Conservation (phyloP, 2,888 invertebrate species). For the Serripes groenlandicus region DNA sequence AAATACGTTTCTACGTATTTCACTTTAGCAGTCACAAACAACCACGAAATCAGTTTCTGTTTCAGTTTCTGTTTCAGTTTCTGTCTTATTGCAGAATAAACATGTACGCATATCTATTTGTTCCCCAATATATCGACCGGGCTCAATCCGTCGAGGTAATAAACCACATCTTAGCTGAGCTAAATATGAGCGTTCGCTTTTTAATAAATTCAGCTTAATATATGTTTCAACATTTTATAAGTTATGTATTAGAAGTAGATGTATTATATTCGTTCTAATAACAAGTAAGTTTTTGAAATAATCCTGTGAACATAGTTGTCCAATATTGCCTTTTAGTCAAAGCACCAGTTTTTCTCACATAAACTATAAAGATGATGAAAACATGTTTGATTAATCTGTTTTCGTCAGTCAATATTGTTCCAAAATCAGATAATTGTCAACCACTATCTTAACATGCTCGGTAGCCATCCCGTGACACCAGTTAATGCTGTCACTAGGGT, state of each 20-base stretch:
- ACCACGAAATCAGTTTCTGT: slow-evolving; percentile 21
- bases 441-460: slow-evolving; percentile 31
- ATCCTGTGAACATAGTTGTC: not conserved
- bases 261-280: not conserved
- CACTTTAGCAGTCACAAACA: not conserved
- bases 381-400: slow-evolving; percentile 1
- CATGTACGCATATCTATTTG: slow-evolving; percentile 27
- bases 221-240: slow-evolving; percentile 22
- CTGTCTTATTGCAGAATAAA: slow-evolving; percentile 14
- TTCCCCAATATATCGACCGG: slow-evolving; percentile 38
- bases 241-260: not conserved
- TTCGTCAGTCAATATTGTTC: slow-evolving; percentile 40
- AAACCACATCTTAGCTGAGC: slow-evolving; percentile 38
- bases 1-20: too few species aligned
- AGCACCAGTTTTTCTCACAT: slow-evolving; percentile 26
- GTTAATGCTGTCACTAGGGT: slow-evolving; percentile 29
- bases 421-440: slow-evolving; percentile 34
- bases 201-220: slow-evolving; percentile 8
- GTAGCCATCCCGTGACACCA: slow-evolving; percentile 49
- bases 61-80: too few species aligned
- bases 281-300: not conserved
- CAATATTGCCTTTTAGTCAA: not conserved
- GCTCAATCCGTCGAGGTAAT: slow-evolving; percentile 29
- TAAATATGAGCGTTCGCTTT: slow-evolving; percentile 16
- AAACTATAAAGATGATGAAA: slow-evolving; percentile 20